Percentiles rank a stretch among this genome's conserved stretches.
Conservation (phyloP, 1,140 invertebrate genomes). For the Meloidogyne floridensis region DNA sequence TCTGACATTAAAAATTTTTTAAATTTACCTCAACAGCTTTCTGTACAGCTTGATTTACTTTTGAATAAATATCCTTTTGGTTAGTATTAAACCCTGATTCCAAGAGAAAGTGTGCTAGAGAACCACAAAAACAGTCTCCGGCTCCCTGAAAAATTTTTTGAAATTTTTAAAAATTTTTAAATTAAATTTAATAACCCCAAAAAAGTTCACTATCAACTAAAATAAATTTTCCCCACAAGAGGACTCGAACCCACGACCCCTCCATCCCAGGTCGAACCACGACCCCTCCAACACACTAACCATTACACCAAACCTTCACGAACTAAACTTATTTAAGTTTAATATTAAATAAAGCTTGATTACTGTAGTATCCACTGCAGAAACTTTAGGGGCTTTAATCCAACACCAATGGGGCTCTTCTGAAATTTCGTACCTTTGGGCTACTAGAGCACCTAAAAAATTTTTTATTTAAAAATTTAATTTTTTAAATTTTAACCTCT, state of each 20-base stretch:
- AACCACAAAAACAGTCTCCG: conserved; percentile 55
- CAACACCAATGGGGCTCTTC: not conserved
- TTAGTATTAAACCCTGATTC: conserved; percentile 11
- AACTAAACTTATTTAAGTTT: no score
- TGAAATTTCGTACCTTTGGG: conserved; percentile 30
- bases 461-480: not conserved
- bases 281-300: no score
- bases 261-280: no score
- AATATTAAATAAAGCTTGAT: no score
- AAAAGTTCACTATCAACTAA: no score
- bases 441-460: conserved; percentile 45
- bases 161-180: not conserved
- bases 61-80: conserved; percentile 25
- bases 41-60: not conserved
- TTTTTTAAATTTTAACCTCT: conserved; percentile 10
- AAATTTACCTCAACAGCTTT: not conserved
- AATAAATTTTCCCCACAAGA: no score
- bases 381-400: conserved; percentile 57
- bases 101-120: conserved; percentile 50
- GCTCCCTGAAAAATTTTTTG: conserved; percentile 44
- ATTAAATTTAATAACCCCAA: not conserved
- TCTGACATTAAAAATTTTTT: not conserved
- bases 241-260: no score
- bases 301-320: no score
- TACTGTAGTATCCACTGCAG: conserved; percentile 54